Evolutionary conservation across 2,888 invertebrate species (phyloP).

Genomic region (Carpatolechia fugitivella): DNA sequence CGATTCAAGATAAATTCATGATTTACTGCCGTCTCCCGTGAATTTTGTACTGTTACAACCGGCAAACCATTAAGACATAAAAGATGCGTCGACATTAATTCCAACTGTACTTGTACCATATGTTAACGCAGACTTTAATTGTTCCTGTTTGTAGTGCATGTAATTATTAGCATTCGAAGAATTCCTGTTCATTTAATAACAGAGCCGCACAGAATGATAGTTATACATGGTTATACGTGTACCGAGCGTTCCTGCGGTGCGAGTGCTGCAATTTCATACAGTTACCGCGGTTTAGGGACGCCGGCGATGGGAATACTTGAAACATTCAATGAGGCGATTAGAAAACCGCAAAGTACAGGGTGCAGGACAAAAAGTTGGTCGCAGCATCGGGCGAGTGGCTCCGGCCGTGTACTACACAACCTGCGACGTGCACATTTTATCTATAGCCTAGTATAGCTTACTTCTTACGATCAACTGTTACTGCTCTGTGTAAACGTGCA

Average conservation of each 20-base stretch:
- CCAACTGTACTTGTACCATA: neutral
- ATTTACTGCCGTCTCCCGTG: slow-evolving; percentile 41
- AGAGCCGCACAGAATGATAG: slow-evolving; percentile 22
- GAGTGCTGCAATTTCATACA: slow-evolving; percentile 50
- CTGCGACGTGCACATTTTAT: slow-evolving; percentile 8
- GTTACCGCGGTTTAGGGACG: slow-evolving; percentile 59
- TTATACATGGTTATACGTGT: slow-evolving; percentile 1
- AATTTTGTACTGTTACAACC: slow-evolving; percentile 28
- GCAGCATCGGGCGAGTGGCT: slow-evolving; percentile 47
- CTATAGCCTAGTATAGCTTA: slow-evolving; percentile 22
- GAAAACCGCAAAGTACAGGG: slow-evolving; percentile 53
- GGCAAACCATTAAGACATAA: slow-evolving; percentile 22
- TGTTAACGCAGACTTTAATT: neutral
- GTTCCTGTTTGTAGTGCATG: slow-evolving; percentile 16
- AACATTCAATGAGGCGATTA: slow-evolving; percentile 41
- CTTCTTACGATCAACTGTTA: slow-evolving; percentile 4
- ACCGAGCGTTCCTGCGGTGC: slow-evolving; percentile 36
- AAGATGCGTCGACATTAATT: neutral
- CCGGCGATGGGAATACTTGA: slow-evolving; percentile 40
- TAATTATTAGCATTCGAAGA: slow-evolving; percentile 34
- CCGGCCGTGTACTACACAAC: slow-evolving; percentile 14
- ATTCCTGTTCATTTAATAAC: slow-evolving; percentile 50
- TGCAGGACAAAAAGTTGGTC: slow-evolving; percentile 47
- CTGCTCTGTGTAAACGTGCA: neutral
- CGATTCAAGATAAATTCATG: slow-evolving; percentile 37